Percentiles rank a stretch among this genome's conserved stretches.
These are phyloP conservation scores for Tapirus terrestris DNA, from an alignment of 2,113 vertebrate genomes.

Conservation along the genomic window DNA sequence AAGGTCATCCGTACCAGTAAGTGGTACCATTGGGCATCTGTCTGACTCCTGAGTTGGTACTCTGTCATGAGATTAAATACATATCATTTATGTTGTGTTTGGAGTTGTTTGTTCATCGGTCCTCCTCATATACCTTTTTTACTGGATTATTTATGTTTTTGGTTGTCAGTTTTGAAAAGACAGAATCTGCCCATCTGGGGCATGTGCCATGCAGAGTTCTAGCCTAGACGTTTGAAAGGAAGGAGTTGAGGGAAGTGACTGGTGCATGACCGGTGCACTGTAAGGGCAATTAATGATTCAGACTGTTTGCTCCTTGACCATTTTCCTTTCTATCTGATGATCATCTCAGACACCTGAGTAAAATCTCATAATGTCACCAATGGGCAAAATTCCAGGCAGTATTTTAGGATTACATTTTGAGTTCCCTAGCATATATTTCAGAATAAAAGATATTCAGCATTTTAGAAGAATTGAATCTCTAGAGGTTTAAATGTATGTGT, in stretches of 20 bases:
- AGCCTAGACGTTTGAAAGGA: neutral
- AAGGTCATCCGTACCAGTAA: neutral
- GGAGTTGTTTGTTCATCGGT: neutral
- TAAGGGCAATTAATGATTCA: neutral
- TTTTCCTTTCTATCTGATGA: neutral
- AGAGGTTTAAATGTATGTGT: neutral
- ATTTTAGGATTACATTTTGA: neutral
- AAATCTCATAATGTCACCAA: neutral
- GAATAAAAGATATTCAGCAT: neutral
- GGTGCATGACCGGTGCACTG: accelerated
- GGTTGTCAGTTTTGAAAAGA: neutral
- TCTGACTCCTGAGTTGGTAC: neutral
- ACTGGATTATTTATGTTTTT: neutral
- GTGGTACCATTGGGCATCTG: neutral
- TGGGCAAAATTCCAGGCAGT: neutral
- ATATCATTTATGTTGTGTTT: neutral
- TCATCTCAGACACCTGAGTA: neutral
- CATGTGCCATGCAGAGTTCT: neutral
- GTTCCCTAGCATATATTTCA: neutral
- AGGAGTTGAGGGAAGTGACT: neutral
- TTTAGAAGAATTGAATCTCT: neutral
- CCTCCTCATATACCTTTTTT: neutral
- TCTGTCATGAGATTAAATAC: neutral
- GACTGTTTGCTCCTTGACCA: neutral
- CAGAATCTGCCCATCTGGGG: neutral